Base-by-base conservation (phyloP, 2,113 vertebrate genomes). In the Urocynchramus pylzowi region DNA sequence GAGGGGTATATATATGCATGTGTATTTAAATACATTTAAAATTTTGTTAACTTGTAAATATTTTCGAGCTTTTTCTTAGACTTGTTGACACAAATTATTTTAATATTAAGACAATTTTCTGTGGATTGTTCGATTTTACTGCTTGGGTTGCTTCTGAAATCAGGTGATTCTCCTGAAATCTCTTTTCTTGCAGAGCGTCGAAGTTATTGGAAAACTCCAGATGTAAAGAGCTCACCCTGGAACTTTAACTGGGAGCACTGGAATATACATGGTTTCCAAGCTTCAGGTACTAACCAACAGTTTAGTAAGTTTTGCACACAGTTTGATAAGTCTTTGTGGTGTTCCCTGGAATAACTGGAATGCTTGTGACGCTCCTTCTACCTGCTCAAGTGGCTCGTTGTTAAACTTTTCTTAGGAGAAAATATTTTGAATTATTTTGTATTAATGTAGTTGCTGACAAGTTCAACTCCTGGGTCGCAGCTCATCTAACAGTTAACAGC, bases 191-290 rank as follows among this genome's bases (percentile, higher is more conserved):
- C 30, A 28, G 16, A 27, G 31, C 0, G 0, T 1, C 7, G 59
- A 30, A 27, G n/a, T 30, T 33, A 2, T 0, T 45, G 54, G 42
- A 44, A 42, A 76, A n/a, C 9, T 33, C 26, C 20, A 65, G 45
- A 16, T 11, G 7, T 6, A 24, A 87, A n/a, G 23, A 44, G 9
- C 22, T 54, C 3, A 0, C 44, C 1, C 1, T 12, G 41, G 27
- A 83, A 33, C 21, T 90, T 53, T 37, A 17, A 3, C 1, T 28
- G 42, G 54, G 22, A 84, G 9, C 1, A 1, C 0, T 7, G 50
- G 37, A 26, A 24, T 7, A 53, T 1, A 2, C 0, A 0, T 23
- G 13, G 14, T 33, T 87, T 37, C 64, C 50, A 18, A n/a, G 23
- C 23, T 45, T 31, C 42, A 37, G 44, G 7, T 54, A 31, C 26